Evolutionary conservation across 1,140 invertebrate genomes (phyloP).

Genomic region (Drosophila ercepeae): DNA sequence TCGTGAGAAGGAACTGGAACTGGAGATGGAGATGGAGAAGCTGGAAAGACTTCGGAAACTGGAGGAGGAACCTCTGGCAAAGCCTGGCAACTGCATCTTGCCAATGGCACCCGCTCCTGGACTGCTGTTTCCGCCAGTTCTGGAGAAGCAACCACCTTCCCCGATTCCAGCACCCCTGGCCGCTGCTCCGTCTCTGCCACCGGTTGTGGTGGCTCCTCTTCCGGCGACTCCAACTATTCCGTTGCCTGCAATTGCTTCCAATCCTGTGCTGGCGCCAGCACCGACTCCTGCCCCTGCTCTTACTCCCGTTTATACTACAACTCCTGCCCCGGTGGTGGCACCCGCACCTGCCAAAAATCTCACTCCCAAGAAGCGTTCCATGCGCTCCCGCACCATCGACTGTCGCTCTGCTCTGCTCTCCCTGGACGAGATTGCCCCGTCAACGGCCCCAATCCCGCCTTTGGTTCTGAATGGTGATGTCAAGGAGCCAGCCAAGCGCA

Average conservation of each 20-base stretch:
- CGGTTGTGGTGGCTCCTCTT: neutral
- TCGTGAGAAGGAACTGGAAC: neutral
- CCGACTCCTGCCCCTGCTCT: neutral
- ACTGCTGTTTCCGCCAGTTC: neutral
- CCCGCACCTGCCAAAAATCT: conserved; percentile 31
- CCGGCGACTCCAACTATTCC: neutral
- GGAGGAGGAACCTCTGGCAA: conserved; percentile 1
- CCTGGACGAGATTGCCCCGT: neutral
- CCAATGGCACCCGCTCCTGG: neutral
- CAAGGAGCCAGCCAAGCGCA: neutral
- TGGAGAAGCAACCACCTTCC: neutral
- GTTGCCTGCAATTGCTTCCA: too few relatives aligned
- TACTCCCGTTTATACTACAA: neutral
- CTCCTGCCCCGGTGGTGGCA: neutral
- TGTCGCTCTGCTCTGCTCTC: conserved; percentile 51
- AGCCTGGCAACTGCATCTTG: conserved; percentile 4
- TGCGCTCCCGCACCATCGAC: conserved; percentile 72
- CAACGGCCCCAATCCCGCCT: neutral
- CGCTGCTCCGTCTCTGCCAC: neutral
- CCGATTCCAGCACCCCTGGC: too few relatives aligned
- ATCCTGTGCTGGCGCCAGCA: neutral
- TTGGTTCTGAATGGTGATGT: conserved; percentile 19
- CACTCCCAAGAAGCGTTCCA: conserved; percentile 67
- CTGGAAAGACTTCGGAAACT: conserved; percentile 11
- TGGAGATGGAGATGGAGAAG: neutral